Evolutionary conservation across 1,140 invertebrate species (phyloP), one percentile per base, ranked within the genome.

Genomic region (Ptiloglossa arizonensis): DNA sequence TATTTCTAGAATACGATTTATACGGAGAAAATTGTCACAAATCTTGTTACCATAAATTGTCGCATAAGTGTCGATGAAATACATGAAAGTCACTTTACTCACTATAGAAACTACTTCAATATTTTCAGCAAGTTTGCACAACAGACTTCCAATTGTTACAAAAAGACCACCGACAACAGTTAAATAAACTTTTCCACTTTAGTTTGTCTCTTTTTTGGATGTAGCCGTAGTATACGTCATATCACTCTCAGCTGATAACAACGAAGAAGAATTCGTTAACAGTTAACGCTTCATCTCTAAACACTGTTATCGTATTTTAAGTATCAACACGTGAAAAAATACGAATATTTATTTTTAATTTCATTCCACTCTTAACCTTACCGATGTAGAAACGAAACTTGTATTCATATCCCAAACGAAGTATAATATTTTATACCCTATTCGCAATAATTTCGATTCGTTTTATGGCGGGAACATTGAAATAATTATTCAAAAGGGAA

Each of bases 41-140:
- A 54, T 29, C 5, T 32, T 38, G 1, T 46, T n/a, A 41, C 29
- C 5, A 52, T 6, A 13, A 0, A 22, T 5, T 38, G 1, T n/a
- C 5, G 0, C 6, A 22, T 4, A 46, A 22, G 11, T 5, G 24
- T 27, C 24, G 13, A n/a, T 8, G 27, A 29, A 29, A 15, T 27
- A 64, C 62, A 41, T 6, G 1, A 81, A 79, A 24, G 1, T 46
- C 8, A 27, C 62, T 52, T 63, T 32, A 87, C 82, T 90, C 82
- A 91, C 90, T 74, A 81, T n/a, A 9, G 86, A 80, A 22, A 66
- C 60, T 1, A 79, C 57, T 6, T 79, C 84, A 24, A 86, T 85
- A 56, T 54, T 73, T 15, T 91, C 88, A n/a, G 89, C 87, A 19
- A 92, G 71, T 86, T 92, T 93, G 27, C 90, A 91, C 6, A 91